These are phyloP conservation scores for Eristalis tenax DNA, from an alignment of 2,888 invertebrate genomes.

Conservation along the genomic window DNA sequence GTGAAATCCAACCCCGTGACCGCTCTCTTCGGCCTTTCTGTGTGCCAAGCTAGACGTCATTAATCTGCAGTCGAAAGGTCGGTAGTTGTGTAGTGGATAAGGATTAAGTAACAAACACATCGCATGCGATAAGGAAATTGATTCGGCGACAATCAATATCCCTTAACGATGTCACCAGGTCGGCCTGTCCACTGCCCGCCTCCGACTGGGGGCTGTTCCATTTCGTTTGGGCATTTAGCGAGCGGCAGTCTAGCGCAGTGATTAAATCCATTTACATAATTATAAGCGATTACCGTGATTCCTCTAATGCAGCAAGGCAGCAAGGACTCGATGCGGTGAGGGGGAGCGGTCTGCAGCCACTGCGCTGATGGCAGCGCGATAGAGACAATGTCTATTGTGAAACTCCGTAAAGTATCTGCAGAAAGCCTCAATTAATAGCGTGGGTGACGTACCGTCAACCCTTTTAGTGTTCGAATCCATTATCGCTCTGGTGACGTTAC, in stretches of 20 bases:
- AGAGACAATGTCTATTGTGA: conserved; percentile 66
- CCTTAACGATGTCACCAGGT: conserved; percentile 47
- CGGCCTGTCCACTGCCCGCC: background rate
- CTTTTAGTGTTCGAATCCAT: conserved; percentile 72
- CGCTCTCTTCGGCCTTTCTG: background rate
- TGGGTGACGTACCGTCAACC: conserved; percentile 69
- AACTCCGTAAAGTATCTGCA: conserved; percentile 58
- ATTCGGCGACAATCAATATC: conserved; percentile 64
- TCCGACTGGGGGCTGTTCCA: conserved; percentile 1
- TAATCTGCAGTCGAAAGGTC: conserved; percentile 51
- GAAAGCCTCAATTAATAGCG: conserved; percentile 68
- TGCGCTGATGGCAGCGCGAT: conserved; percentile 29
- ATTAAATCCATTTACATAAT: conserved; percentile 71
- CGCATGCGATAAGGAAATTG: conserved; percentile 54
- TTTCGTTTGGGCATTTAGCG: conserved; percentile 32
- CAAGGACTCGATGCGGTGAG: background rate
- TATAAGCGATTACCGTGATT: conserved; percentile 71
- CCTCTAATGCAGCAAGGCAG: conserved; percentile 50
- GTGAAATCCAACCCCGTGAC: conserved; percentile 3
- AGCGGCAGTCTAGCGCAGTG: conserved; percentile 39
- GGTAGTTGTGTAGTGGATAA: conserved; percentile 24
- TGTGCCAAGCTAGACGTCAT: conserved; percentile 33
- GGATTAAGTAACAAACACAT: conserved; percentile 35
- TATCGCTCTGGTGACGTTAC: conserved; percentile 69
- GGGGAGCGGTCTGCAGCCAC: no score